Conservation (phyloP, 53 echinoderm and acorn worm species). For the Apostichopus leukothele region DNA sequence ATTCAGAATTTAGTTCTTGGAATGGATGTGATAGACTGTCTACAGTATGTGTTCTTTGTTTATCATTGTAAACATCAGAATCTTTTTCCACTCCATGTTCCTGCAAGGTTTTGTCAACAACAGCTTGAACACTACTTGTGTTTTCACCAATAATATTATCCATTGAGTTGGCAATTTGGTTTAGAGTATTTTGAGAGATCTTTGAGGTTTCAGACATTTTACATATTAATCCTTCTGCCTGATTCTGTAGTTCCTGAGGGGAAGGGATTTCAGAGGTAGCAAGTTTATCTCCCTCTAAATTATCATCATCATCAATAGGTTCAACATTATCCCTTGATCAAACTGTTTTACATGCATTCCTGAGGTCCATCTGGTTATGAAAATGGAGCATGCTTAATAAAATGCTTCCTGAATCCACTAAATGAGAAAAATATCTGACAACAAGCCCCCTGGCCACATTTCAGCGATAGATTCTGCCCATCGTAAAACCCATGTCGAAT, state of each 20-base stretch:
- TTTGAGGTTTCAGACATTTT: conserved; percentile 52
- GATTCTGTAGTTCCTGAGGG: conserved; percentile 49
- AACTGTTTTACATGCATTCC: conserved; percentile 45
- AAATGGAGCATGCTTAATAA: conserved; percentile 50
- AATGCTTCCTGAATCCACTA: conserved; percentile 58
- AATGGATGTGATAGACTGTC: conserved; percentile 51
- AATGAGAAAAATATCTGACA: conserved; percentile 58
- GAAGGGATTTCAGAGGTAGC: conserved; percentile 25
- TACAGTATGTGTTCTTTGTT: conserved; percentile 45
- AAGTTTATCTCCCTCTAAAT: conserved; percentile 18
- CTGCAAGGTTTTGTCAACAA: conserved; percentile 46
- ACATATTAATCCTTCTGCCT: conserved; percentile 45
- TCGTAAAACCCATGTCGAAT: conserved; percentile 54
- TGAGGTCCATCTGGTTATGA: conserved; percentile 49
- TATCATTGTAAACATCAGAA: conserved; percentile 48
- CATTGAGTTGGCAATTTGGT: conserved; percentile 49
- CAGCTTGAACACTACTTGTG: conserved; percentile 52
- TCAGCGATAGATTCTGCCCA: conserved; percentile 51
- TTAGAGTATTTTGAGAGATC: conserved; percentile 48
- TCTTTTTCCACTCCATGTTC: conserved; percentile 46
- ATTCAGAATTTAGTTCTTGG: conserved; percentile 56
- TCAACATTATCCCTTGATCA: conserved; percentile 11
- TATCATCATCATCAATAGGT: conserved; percentile 25
- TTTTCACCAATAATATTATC: conserved; percentile 51
- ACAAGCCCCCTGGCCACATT: conserved; percentile 61